Conservation (phyloP, 2,888 invertebrate genomes). For the Plebejus melissa region DNA sequence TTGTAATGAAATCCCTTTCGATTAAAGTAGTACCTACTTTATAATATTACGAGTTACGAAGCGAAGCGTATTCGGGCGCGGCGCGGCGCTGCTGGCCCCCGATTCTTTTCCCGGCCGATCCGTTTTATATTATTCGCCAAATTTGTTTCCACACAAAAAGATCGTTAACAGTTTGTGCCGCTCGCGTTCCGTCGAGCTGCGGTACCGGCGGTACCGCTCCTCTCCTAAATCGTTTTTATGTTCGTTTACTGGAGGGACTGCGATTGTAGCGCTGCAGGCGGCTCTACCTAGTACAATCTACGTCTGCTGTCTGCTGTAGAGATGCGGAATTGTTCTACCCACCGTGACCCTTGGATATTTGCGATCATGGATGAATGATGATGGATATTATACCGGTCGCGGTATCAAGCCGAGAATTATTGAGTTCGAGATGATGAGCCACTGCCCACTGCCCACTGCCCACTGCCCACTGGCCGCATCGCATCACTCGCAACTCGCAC, state of each 20-base stretch:
- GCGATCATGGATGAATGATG: too few species aligned
- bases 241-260: background rate
- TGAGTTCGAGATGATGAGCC: too few species aligned
- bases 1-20: background rate
- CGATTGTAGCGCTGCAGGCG: background rate
- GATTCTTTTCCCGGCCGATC: background rate
- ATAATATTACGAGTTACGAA: background rate
- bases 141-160: background rate
- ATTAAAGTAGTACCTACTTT: background rate
- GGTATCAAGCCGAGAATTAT: too few species aligned
- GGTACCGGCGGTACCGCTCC: background rate
- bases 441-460: too few species aligned
- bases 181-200: background rate
- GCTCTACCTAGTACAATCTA: background rate
- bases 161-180: constrained; percentile 15
- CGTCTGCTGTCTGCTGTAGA: background rate
- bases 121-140: constrained; percentile 17
- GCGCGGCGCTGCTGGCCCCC: background rate
- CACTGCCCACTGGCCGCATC: too few species aligned
- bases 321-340: background rate
- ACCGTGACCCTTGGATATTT: too few species aligned
- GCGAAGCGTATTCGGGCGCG: background rate
- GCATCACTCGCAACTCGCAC: too few species aligned
- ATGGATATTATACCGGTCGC: too few species aligned
- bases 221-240: background rate